Percentiles rank a stretch among this genome's conserved stretches.
Conservation (phyloP, 2,113 vertebrate genomes). For the Periophthalmodon schlosseri region DNA sequence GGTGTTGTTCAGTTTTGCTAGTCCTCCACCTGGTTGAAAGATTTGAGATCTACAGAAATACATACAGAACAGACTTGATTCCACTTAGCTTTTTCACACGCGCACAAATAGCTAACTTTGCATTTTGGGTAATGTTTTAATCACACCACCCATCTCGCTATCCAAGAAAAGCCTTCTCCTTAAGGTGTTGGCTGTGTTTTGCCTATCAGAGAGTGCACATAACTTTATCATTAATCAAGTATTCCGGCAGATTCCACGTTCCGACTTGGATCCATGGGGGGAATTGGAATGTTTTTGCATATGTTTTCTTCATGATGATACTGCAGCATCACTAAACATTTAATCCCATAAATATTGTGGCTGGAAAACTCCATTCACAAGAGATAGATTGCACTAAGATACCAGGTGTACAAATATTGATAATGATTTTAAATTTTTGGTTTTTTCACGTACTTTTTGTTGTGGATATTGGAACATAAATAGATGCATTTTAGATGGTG, state of each 20-base stretch:
- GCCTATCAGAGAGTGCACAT: background rate
- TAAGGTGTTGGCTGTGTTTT: background rate
- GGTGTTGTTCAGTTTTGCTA: constrained; percentile 6
- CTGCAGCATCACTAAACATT: constrained; percentile 20
- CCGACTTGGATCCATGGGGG: constrained; percentile 21
- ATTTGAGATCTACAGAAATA: background rate
- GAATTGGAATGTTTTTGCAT: constrained; percentile 42
- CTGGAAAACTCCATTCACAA: background rate
- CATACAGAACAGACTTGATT: background rate
- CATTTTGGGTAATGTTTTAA: background rate
- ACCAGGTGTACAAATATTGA: background rate
- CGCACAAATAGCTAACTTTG: background rate
- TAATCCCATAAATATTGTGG: constrained; percentile 16
- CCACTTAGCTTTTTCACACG: background rate
- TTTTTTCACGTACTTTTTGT: no score
- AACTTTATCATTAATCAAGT: constrained; percentile 25
- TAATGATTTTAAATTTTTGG: background rate
- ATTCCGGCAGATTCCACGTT: constrained; percentile 25
- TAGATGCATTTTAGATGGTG: no score
- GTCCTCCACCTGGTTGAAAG: constrained; percentile 18
- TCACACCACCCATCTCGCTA: background rate
- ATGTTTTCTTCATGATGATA: constrained; percentile 42
- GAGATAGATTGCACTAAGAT: background rate
- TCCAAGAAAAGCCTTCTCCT: background rate
- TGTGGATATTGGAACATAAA: no score